These are phyloP conservation scores for Bubalus kerabau DNA, from an alignment of 2,113 vertebrate species.

Conservation along the genomic window DNA sequence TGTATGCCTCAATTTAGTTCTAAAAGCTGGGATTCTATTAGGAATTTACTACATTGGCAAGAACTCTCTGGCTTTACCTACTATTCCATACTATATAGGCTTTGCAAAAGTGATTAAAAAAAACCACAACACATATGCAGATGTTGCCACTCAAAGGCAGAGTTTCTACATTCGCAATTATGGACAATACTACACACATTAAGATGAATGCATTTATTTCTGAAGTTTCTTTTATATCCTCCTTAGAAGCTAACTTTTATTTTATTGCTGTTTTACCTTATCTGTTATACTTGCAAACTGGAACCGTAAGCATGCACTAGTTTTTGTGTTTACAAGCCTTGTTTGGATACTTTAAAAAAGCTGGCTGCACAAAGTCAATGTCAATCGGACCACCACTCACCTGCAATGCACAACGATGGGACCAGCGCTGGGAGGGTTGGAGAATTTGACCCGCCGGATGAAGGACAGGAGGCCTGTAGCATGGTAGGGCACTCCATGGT, in stretches of 20 bases:
- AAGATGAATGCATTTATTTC: conserved; percentile 18
- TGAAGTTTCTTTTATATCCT: conserved; percentile 42
- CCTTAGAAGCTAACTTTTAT: not conserved
- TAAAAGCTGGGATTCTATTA: conserved; percentile 56
- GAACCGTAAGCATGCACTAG: not conserved
- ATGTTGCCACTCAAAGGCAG: conserved; percentile 43
- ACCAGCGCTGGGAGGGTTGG: conserved; percentile 96
- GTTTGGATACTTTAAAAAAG: not conserved
- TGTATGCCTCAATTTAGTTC: conserved; percentile 52
- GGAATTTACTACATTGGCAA: conserved; percentile 47
- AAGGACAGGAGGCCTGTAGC: conserved; percentile 97
- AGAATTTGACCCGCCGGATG: conserved; percentile 96
- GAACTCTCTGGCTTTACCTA: conserved; percentile 45
- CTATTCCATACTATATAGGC: conserved; percentile 22
- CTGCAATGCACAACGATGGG: conserved; percentile 99
- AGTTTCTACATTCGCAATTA: conserved; percentile 28
- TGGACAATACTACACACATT: not conserved
- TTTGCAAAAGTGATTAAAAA: conserved; percentile 40
- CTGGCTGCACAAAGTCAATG: not conserved
- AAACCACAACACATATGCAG: not conserved
- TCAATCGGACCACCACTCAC: conserved; percentile 73
- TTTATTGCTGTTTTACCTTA: not conserved
- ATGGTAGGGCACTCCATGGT: conserved; percentile 98
- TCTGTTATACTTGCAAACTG: not conserved
- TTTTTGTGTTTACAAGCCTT: not conserved